Conservation (phyloP, 2,113 vertebrate species). For the Bos taurus region DNA sequence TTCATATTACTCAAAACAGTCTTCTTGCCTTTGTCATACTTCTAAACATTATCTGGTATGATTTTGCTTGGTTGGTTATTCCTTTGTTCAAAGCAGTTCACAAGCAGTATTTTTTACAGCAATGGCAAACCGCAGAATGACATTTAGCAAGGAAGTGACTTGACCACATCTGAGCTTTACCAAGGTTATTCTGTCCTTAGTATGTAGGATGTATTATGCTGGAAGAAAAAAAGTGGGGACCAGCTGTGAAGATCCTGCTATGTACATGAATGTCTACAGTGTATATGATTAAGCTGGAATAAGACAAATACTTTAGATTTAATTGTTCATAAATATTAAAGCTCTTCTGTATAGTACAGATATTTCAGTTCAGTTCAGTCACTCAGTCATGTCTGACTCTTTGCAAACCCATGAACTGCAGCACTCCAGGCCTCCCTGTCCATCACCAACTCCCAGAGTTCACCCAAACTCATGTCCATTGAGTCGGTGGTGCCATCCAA, state of each 20-base stretch:
- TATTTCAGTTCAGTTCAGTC: not conserved
- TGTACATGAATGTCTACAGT: not conserved
- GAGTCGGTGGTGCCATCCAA: too few species aligned
- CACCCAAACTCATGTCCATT: too few species aligned
- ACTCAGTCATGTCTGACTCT: too few species aligned
- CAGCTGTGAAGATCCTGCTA: not conserved
- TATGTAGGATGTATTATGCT: not conserved
- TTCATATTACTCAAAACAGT: not conserved
- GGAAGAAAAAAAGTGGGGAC: not conserved
- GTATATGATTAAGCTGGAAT: not conserved
- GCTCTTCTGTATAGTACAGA: not conserved
- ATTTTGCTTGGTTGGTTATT: not conserved
- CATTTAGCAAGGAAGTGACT: not conserved
- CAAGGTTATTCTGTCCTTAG: not conserved
- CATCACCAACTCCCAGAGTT: too few species aligned
- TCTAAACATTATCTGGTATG: not conserved
- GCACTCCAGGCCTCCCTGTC: too few species aligned
- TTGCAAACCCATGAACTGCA: too few species aligned
- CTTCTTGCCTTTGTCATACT: not conserved
- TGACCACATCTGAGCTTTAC: not conserved
- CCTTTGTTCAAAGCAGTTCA: not conserved
- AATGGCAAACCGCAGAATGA: not conserved
- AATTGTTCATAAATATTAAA: not conserved
- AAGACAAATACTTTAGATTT: not conserved
- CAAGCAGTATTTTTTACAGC: not conserved